phyloP scores from a whole-genome alignment of 2,113 vertebrate species.

The Cinclus cinclus region DNA sequence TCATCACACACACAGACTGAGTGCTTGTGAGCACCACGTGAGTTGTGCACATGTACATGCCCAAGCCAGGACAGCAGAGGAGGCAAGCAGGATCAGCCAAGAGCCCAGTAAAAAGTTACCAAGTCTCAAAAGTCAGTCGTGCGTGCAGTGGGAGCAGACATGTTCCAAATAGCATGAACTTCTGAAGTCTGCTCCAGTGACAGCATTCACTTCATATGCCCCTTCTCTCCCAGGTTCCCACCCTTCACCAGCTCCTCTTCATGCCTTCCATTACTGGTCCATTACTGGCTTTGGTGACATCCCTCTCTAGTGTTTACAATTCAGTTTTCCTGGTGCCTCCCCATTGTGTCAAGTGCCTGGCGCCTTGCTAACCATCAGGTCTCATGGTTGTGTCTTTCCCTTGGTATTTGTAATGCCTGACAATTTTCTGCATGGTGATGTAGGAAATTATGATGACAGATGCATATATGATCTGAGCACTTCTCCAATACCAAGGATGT shows the following conservation, averaged over 20 bases:
- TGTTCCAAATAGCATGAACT: not conserved
- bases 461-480: not conserved
- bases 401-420: not conserved
- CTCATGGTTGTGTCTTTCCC: not conserved
- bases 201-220: not conserved
- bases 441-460: not conserved
- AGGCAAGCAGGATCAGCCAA: not conserved
- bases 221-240: not conserved
- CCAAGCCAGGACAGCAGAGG: not conserved
- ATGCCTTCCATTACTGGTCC: not conserved
- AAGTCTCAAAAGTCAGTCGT: not conserved
- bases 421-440: not conserved
- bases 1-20: not conserved
- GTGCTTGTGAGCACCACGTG: rapidly evolving
- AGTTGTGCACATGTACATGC: rapidly evolving
- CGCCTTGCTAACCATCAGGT: not conserved
- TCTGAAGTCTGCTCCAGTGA: not conserved
- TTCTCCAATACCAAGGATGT: not conserved
- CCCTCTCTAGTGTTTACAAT: not conserved
- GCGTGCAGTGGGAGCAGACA: not conserved
- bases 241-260: not conserved
- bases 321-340: not conserved
- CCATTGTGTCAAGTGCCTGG: not conserved
- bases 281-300: not conserved
- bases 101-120: not conserved